Evolutionary conservation across 2,797 vertebrate genomes (phyloP).

Genomic region (Hephaestus fuliginosus): DNA sequence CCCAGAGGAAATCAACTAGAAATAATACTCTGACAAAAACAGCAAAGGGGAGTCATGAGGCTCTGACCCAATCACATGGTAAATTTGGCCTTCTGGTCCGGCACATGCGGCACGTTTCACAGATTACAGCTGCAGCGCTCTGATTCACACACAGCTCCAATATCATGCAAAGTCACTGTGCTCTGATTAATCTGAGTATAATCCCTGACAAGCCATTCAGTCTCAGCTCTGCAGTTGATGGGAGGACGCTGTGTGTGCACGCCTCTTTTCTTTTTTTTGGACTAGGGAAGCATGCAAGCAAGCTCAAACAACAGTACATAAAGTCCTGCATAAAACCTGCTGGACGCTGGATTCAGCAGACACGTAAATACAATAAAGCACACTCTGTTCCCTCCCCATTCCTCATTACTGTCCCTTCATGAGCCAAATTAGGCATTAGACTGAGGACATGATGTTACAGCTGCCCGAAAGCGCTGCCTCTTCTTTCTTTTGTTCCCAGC

Average conservation of each 20-base stretch:
- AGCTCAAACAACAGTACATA: background rate
- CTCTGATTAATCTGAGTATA: conserved; percentile 78
- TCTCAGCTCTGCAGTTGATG: conserved; percentile 49
- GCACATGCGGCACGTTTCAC: conserved; percentile 71
- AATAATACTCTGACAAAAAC: conserved; percentile 13
- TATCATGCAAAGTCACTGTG: conserved; percentile 77
- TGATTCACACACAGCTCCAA: conserved; percentile 57
- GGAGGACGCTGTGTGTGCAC: conserved; percentile 24
- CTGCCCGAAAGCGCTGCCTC: conserved; percentile 46
- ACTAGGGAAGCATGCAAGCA: background rate
- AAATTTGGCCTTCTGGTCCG: conserved; percentile 34
- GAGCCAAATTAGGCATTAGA: conserved; percentile 53
- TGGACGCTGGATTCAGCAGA: conserved; percentile 7
- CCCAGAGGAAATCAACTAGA: conserved; percentile 19
- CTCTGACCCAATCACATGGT: conserved; percentile 54
- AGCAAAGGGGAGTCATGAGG: background rate
- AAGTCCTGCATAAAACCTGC: conserved; percentile 1
- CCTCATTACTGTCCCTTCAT: conserved; percentile 45
- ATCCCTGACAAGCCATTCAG: conserved; percentile 74
- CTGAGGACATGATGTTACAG: conserved; percentile 49
- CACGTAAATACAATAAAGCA: conserved; percentile 4
- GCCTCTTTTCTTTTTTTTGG: background rate
- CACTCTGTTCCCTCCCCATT: conserved; percentile 1
- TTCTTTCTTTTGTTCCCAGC: conserved; percentile 38
- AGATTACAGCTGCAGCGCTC: conserved; percentile 68